These are phyloP conservation scores for Chelmon rostratus DNA, from an alignment of 2,797 vertebrate species.

Conservation along the genomic window DNA sequence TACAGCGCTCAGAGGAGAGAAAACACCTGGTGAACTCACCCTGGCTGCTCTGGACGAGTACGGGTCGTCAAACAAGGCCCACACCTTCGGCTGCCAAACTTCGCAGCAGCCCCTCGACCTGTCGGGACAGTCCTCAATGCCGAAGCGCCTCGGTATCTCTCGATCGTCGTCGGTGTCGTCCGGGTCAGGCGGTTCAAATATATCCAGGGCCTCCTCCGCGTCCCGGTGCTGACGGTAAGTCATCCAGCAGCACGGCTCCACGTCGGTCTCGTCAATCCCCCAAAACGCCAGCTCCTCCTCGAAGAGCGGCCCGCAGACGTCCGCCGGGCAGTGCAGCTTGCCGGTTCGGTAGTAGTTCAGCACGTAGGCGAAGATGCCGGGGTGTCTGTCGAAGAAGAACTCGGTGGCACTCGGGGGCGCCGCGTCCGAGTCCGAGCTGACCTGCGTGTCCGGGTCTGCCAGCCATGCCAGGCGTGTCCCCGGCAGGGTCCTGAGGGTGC, in stretches of 20 bases:
- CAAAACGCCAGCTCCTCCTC: constrained; percentile 98
- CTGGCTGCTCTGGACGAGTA: constrained; percentile 95
- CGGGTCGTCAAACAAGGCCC: constrained; percentile 98
- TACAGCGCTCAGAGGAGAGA: neutral
- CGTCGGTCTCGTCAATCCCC: constrained; percentile 98
- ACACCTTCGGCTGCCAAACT: constrained; percentile 92
- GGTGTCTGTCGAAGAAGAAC: constrained; percentile 98
- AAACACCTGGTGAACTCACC: constrained; percentile 86
- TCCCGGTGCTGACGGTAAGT: constrained; percentile 97
- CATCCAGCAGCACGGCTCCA: constrained; percentile 99
- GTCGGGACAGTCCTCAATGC: constrained; percentile 90
- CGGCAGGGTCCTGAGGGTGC: constrained; percentile 95
- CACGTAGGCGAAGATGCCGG: constrained; percentile 97
- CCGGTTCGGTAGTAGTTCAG: constrained; percentile 98
- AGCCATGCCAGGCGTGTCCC: constrained; percentile 97
- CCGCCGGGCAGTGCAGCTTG: constrained; percentile 98
- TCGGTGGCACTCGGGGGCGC: constrained; percentile 81
- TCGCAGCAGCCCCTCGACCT: constrained; percentile 88
- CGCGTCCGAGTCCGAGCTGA: constrained; percentile 84
- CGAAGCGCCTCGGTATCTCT: constrained; percentile 85
- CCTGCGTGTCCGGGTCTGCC: constrained; percentile 90
- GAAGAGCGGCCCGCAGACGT: constrained; percentile 98
- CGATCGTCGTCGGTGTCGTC: constrained; percentile 88
- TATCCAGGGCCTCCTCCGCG: constrained; percentile 97
- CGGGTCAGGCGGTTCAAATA: constrained; percentile 93